Evolutionary conservation across 2,797 vertebrate species (phyloP).

Genomic region (Netta rufina): DNA sequence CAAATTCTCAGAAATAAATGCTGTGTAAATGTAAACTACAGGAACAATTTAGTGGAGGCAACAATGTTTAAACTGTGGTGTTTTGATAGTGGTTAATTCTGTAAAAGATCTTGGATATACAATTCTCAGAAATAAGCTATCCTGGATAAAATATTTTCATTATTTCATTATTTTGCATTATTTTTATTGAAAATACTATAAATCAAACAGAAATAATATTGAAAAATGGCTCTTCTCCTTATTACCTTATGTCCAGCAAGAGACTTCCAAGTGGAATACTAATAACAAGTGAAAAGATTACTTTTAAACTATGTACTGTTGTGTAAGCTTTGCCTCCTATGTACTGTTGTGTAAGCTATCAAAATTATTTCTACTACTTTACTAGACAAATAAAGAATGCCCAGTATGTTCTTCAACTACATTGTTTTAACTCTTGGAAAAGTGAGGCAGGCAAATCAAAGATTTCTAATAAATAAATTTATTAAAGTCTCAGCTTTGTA

Average conservation of each 20-base stretch:
- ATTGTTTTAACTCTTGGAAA: background rate
- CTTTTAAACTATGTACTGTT: slow-evolving; percentile 44
- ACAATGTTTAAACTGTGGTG: background rate
- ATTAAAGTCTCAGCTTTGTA: background rate
- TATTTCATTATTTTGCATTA: background rate
- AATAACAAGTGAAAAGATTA: slow-evolving; percentile 38
- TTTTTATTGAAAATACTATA: background rate
- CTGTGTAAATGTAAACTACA: background rate
- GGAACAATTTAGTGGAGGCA: background rate
- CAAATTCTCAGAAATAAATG: background rate
- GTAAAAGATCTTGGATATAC: background rate
- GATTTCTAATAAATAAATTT: background rate
- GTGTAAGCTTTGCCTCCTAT: background rate
- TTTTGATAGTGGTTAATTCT: slow-evolving; percentile 6
- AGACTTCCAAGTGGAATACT: slow-evolving; percentile 50
- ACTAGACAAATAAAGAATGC: background rate
- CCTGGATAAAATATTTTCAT: background rate
- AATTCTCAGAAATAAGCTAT: background rate
- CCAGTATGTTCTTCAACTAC: background rate
- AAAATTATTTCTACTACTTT: slow-evolving; percentile 20
- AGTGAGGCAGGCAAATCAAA: background rate
- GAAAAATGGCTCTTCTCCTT: slow-evolving; percentile 20
- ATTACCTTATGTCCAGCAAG: background rate
- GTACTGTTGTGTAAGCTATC: background rate
- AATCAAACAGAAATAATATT: slow-evolving; percentile 42